Conservation (phyloP, 2,797 vertebrate species). For the Squalus acanthias region DNA sequence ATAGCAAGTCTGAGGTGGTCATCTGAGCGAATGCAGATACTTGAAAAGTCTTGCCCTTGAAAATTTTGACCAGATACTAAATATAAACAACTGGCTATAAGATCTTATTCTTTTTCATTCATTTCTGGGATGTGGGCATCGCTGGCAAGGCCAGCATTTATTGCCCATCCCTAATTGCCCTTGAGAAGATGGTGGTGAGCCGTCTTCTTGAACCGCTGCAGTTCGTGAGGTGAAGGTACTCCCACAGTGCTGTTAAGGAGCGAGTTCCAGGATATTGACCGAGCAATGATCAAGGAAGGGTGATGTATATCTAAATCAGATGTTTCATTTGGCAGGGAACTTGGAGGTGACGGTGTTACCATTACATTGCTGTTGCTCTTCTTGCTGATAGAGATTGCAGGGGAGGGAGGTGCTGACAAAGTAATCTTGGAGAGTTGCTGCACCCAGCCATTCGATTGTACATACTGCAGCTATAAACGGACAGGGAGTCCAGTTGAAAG, state of each 20-base stretch:
- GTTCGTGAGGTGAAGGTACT: background rate
- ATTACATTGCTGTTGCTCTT: background rate
- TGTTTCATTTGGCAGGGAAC: background rate
- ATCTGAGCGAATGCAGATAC: background rate
- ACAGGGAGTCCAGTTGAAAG: background rate
- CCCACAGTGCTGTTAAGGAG: background rate
- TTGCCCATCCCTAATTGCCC: too few relatives aligned
- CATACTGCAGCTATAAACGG: background rate
- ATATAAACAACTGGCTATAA: background rate
- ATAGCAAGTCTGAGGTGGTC: background rate
- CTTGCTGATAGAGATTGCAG: background rate
- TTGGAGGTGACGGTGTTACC: background rate
- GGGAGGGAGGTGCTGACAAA: background rate
- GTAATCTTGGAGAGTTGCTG: background rate
- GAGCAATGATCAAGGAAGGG: background rate
- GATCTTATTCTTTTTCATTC: background rate
- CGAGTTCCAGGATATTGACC: background rate
- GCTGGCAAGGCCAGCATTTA: too few relatives aligned
- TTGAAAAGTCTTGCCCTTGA: background rate
- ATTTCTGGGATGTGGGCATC: too few relatives aligned
- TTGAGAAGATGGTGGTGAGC: too few relatives aligned
- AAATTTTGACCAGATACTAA: background rate
- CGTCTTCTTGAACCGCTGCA: background rate
- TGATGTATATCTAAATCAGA: background rate
- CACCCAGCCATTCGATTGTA: background rate